phyloP scores from a whole-genome alignment of 2,113 vertebrate genomes.

The Himantopus leucocephalus region DNA sequence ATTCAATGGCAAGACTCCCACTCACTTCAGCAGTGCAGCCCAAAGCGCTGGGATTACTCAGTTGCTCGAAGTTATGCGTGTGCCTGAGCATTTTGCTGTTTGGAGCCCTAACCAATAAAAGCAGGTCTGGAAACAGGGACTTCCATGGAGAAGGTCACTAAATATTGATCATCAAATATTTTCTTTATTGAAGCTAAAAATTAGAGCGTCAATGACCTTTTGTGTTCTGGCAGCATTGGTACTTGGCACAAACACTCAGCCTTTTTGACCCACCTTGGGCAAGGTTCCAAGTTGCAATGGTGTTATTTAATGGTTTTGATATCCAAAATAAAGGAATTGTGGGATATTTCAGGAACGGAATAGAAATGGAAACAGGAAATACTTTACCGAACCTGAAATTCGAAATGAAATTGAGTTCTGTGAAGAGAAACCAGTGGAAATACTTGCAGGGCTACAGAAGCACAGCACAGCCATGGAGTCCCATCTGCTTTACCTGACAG shows the following conservation, averaged over 20 bases:
- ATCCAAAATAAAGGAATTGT: neutral
- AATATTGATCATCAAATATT: neutral
- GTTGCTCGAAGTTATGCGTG: neutral
- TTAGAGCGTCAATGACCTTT: neutral
- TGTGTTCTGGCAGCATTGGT: neutral
- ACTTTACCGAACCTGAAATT: neutral
- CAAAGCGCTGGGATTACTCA: conserved; percentile 42
- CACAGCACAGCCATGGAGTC: neutral
- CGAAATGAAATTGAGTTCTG: neutral
- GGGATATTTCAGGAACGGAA: neutral
- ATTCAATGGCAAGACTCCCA: conserved; percentile 51
- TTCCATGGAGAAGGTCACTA: neutral
- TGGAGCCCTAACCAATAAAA: neutral
- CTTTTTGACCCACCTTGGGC: neutral
- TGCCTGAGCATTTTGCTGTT: neutral
- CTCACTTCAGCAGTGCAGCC: neutral
- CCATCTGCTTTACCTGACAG: neutral
- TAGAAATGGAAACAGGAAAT: neutral
- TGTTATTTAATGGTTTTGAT: neutral
- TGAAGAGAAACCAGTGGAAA: neutral
- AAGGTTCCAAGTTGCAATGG: neutral
- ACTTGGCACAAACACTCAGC: neutral
- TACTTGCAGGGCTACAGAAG: neutral
- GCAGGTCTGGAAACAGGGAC: neutral
- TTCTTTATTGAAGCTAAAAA: neutral